Base-by-base conservation (phyloP, 1,140 invertebrate species). In the Aphelenchoides besseyi region DNA sequence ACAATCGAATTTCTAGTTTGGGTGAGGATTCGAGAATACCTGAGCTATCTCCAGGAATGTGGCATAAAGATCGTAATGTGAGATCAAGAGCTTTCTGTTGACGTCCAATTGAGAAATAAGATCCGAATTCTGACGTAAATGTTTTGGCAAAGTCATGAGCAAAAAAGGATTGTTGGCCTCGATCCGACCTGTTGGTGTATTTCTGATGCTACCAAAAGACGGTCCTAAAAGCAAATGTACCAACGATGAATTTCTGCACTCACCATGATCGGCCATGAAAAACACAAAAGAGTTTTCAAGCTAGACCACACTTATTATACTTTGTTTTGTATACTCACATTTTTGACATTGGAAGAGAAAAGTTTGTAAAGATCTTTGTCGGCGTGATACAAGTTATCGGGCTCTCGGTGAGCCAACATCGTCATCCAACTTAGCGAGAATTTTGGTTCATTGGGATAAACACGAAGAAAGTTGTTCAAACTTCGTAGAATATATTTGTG, bases 121-220 rank as follows among this genome's bases (percentile, higher is more conserved):
- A 35, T 66, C 32, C 1, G 16, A 32, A 30, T 66, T 37, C 1
- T 66, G 12, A 12, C 63, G 63, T 23, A 66, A 53, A 29, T 66
- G 2, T 28, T 32, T 23, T 23, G 63, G 63, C 32, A 66, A 12
- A 36, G 26, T 36, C 28, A 66, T 30, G 16, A 32, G n/a, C 36
- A 66, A 66, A 53, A 66, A 66, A 23, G 63, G 63, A 66, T 66
- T 66, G 2, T 37, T 33, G 3, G 16, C 63, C 36, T 66, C 63
- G 12, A 66, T 12, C 3, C 26, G 9, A 33, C 30, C 36, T 23
- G n/a, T n/a, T n/a, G n/a, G n/a, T n/a, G n/a, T n/a, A n/a, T n/a
- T n/a, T 16, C n/a, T 26, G 59, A 30, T n/a, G 28, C 30, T 16
- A n/a, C 16, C 30, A n/a, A 36, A 18, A 18, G 16, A n/a, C 28